These are phyloP conservation scores for Dallia pectoralis DNA, from an alignment of 2,797 vertebrate species.

Conservation along the genomic window DNA sequence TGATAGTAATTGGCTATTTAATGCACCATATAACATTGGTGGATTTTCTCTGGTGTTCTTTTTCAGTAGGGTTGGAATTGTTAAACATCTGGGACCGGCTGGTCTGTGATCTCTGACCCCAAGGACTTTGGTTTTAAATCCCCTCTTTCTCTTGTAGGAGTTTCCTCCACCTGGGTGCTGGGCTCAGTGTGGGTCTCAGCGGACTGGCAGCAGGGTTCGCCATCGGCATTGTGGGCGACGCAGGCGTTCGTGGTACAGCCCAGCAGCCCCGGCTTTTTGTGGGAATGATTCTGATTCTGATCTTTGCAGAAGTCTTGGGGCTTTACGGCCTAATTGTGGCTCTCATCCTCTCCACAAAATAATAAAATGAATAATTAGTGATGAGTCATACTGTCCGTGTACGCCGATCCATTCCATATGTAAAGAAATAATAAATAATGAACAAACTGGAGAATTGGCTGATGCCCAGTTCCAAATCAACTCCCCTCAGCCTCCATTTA, in stretches of 20 bases:
- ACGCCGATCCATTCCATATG: conserved; percentile 63
- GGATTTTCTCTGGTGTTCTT: neutral
- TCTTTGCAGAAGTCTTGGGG: conserved; percentile 98
- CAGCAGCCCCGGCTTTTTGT: conserved; percentile 98
- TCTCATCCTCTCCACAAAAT: conserved; percentile 98
- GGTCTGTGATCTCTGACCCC: neutral
- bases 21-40: neutral
- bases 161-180: conserved; percentile 95
- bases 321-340: conserved; percentile 98
- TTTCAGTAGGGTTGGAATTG: neutral
- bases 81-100: neutral
- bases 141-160: conserved; percentile 74
- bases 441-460: conserved; percentile 63
- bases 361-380: conserved; percentile 52
- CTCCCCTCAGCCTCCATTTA: conserved; percentile 49
- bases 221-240: conserved; percentile 97
- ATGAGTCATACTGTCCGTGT: neutral
- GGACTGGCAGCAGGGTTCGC: conserved; percentile 97
- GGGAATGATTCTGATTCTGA: conserved; percentile 99
- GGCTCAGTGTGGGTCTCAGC: conserved; percentile 95
- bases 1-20: neutral
- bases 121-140: neutral
- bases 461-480: conserved; percentile 41
- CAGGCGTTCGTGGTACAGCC: conserved; percentile 93
- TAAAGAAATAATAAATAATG: conserved; percentile 56